Conservation (phyloP, 2,113 vertebrate genomes). For the Larimichthys polyactis region DNA sequence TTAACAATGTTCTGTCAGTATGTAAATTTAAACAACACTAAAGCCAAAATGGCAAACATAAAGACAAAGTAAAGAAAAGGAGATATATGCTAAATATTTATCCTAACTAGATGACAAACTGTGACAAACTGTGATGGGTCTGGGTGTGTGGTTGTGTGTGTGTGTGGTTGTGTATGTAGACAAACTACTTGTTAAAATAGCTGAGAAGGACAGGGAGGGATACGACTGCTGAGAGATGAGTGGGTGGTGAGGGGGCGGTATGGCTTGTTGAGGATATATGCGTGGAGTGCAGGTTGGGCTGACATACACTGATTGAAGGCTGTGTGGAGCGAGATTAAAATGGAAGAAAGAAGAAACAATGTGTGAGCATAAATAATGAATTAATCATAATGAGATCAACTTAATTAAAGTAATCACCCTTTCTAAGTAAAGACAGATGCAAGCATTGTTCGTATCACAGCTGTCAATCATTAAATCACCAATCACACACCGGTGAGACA, state of each 20-base stretch:
- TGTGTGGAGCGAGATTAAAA: constrained; percentile 2
- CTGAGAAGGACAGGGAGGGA: constrained; percentile 29
- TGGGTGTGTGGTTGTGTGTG: background rate
- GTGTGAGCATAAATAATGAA: background rate
- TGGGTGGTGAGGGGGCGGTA: background rate
- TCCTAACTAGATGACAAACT: background rate
- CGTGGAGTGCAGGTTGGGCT: background rate
- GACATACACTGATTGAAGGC: constrained; percentile 21
- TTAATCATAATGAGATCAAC: background rate
- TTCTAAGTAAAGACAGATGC: constrained; percentile 24
- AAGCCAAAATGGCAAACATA: background rate
- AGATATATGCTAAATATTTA: background rate
- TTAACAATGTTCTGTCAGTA: background rate
- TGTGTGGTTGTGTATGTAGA: background rate
- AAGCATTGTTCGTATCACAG: constrained; percentile 21
- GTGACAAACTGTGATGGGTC: background rate
- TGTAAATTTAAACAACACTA: background rate
- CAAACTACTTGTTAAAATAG: constrained; percentile 34
- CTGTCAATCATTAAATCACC: constrained; percentile 22
- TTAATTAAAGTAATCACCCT: background rate
- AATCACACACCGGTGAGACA: constrained; percentile 12
- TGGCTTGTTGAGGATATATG: constrained; percentile 14
- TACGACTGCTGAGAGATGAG: constrained; percentile 28
- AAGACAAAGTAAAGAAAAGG: background rate
- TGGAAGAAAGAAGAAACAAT: background rate